Conservation (phyloP, 2,797 vertebrate genomes). For the Sebastes taczanowskii region DNA sequence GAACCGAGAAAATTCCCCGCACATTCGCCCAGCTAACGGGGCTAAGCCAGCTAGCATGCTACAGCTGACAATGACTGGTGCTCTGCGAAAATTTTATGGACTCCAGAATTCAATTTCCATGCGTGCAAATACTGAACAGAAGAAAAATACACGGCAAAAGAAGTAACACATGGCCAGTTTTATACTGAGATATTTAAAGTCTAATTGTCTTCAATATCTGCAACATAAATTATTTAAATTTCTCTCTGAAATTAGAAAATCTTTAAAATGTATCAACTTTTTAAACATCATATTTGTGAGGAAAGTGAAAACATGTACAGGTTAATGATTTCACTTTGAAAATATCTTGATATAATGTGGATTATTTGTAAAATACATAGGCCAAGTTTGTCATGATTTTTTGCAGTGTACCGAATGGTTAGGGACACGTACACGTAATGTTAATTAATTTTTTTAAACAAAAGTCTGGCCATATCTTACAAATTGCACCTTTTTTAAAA, state of each 20-base stretch:
- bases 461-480: neutral
- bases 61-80: too few relatives aligned
- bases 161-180: neutral
- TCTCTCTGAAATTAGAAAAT: neutral
- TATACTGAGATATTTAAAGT: neutral
- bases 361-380: neutral
- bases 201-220: neutral
- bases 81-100: fast-evolving
- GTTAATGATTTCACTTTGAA: neutral
- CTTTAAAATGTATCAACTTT: neutral
- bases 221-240: neutral
- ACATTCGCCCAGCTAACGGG: too few relatives aligned
- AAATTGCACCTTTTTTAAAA: neutral
- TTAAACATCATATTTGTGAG: neutral
- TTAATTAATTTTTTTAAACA: neutral
- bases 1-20: too few relatives aligned
- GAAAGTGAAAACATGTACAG: neutral
- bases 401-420: neutral
- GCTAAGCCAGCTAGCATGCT: too few relatives aligned
- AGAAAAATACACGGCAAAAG: conserved; percentile 23
- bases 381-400: too few relatives aligned
- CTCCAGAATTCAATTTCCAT: too few relatives aligned
- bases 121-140: too few relatives aligned
- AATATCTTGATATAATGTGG: neutral
- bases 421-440: neutral